Evolutionary conservation across 2,888 invertebrate genomes (phyloP).

Genomic region (Scaptomyza caliginosa): DNA sequence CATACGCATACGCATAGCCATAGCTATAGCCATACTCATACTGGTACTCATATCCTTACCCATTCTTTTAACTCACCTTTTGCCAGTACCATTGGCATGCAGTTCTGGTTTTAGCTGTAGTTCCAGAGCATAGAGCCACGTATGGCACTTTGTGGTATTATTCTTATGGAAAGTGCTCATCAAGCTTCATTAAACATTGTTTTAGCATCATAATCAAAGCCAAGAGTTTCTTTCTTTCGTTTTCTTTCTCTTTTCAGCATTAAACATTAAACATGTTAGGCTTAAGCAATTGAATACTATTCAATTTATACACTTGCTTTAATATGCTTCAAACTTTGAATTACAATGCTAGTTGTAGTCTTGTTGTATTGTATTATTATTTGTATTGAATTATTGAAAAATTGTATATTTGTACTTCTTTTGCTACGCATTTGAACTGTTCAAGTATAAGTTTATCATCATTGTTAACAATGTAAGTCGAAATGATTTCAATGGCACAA

Average conservation of each 20-base stretch:
- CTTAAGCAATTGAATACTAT: no score
- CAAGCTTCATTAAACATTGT: slow-evolving; percentile 46
- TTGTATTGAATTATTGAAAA: no score
- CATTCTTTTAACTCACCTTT: not conserved
- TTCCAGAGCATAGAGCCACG: slow-evolving; percentile 6
- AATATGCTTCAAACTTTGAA: not conserved
- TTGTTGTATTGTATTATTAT: no score
- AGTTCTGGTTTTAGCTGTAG: not conserved
- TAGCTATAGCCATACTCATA: not conserved
- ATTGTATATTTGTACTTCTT: not conserved
- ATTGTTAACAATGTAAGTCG: slow-evolving; percentile 16
- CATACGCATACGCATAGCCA: not conserved
- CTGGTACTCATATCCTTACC: not conserved
- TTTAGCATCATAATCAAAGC: slow-evolving; percentile 28
- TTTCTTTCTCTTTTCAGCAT: not conserved
- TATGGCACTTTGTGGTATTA: slow-evolving; percentile 32
- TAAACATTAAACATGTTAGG: not conserved
- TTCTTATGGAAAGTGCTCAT: slow-evolving; percentile 34
- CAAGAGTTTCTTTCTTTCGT: not conserved
- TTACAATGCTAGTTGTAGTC: not conserved
- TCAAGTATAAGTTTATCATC: slow-evolving; percentile 4
- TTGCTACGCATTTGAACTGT: not conserved
- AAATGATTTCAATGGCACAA: slow-evolving; percentile 19
- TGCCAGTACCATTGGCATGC: slow-evolving; percentile 7
- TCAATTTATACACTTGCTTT: not conserved